phyloP scores from a whole-genome alignment of 2,113 vertebrate genomes.

The Jacana jacana region DNA sequence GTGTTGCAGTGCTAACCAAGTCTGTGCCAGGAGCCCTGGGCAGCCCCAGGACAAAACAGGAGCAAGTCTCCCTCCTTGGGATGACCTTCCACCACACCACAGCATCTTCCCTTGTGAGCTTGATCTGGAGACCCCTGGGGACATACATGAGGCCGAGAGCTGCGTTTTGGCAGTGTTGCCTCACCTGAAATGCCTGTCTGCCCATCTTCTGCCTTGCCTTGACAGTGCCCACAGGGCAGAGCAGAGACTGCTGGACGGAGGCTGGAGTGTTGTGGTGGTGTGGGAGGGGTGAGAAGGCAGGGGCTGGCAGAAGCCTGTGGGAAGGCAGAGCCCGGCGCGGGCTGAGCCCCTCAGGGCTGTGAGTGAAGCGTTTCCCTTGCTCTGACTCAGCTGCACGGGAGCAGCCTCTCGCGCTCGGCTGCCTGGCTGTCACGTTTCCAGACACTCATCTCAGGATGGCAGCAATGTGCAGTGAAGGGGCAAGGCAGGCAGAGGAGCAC shows the following conservation, averaged over 20 bases:
- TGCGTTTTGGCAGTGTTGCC: neutral
- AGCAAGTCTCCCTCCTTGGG: neutral
- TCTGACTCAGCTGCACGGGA: slow-evolving; percentile 65
- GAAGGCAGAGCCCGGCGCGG: neutral
- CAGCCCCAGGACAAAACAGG: neutral
- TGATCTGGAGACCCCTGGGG: neutral
- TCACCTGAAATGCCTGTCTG: slow-evolving; percentile 9
- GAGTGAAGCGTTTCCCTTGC: neutral
- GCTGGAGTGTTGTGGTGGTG: neutral
- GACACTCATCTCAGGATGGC: slow-evolving; percentile 66
- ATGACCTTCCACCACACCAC: neutral
- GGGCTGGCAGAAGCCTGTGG: neutral
- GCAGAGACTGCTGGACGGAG: neutral
- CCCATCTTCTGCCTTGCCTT: slow-evolving; percentile 28
- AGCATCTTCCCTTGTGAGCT: neutral
- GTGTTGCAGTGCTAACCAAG: neutral
- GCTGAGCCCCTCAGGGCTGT: neutral
- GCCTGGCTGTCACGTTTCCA: slow-evolving; percentile 63
- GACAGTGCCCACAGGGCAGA: neutral
- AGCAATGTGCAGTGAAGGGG: slow-evolving; percentile 67
- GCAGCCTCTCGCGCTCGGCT: neutral
- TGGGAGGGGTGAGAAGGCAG: neutral
- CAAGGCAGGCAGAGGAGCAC: slow-evolving; percentile 61
- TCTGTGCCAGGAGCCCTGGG: neutral
- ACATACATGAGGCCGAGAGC: neutral